A percentile compares a stretch with the other conserved stretches of the same genome.
phyloP scores from a whole-genome alignment of 2,797 vertebrate genomes.

The Paramormyrops hopkinsi region DNA sequence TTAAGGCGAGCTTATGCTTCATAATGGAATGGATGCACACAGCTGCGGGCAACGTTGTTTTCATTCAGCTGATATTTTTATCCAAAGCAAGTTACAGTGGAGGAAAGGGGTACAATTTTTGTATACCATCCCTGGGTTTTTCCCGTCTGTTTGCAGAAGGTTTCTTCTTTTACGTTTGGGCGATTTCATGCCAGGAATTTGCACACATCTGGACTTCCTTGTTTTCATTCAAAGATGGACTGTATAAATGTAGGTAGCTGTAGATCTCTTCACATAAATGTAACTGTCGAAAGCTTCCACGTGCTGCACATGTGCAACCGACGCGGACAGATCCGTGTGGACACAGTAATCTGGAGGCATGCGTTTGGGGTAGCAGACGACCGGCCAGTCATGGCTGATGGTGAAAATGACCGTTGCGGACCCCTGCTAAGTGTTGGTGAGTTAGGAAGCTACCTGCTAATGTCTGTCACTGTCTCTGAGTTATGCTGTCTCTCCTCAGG shows the following conservation, averaged over 20 bases:
- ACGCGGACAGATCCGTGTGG: background rate
- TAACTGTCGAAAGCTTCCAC: background rate
- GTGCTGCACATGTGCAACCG: background rate
- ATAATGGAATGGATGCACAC: background rate
- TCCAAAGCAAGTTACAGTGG: background rate
- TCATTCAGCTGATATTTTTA: background rate
- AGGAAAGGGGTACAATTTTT: background rate
- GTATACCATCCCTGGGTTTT: background rate
- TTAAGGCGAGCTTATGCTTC: background rate
- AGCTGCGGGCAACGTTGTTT: background rate
- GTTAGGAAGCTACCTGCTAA: background rate
- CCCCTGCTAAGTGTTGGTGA: background rate
- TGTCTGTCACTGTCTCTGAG: background rate
- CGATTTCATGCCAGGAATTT: background rate
- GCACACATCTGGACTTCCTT: background rate
- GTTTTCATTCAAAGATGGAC: background rate
- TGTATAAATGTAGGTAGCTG: background rate
- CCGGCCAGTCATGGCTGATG: background rate
- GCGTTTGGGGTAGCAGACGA: background rate
- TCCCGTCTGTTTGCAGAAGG: background rate
- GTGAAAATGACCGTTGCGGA: background rate
- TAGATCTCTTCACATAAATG: background rate
- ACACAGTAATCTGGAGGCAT: background rate
- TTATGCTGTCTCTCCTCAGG: slow-evolving; percentile 48
- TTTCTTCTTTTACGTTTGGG: background rate